Base-by-base conservation (phyloP, 2,113 vertebrate genomes). In the Hyperopisus bebe region DNA sequence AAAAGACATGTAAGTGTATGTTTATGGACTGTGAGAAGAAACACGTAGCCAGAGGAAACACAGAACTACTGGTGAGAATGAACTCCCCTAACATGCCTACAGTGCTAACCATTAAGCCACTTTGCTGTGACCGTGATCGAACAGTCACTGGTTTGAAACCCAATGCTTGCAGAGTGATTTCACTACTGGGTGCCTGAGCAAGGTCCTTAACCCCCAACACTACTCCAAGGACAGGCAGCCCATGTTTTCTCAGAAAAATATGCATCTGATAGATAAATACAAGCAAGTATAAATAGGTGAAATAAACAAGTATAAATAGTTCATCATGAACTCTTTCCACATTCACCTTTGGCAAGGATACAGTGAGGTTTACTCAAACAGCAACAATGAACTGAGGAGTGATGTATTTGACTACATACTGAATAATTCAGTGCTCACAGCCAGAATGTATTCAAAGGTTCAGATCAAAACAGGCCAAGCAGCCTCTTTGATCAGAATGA, bases 371-470 rank as follows among this genome's bases (percentile, higher is more conserved):
- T 48, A 27, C 10, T 5, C 44, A 47, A 27, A 50, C 24, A 47
- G 46, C 10, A 17, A 86, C 47, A 86, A 86, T 50, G 19, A n/a
- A 86, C 83, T 31, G 46, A n/a, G 48, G 44, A 50, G 13, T 11
- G 83, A 86, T 47, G 46, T 24, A 44, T 86, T 86, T 48, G n/a
- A 10, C n/a, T n/a, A 17, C 44, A 48, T 50, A 50, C 83, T 86
- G 83, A 86, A 86, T 86, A 27, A 86, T 86, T 86, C 83, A 86
- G 44, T 31, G 46, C 44, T 50, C 47, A 50, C n/a, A 48, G 83
- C 46, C 47, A n/a, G 42, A 70, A 70, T 70, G 31, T 31, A 70
- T 70, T 70, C 10, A 70, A 0, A 31, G n/a, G 27, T 70, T 70
- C n/a, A 31, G 27, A 70, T 70, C n/a, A 70, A 70, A 31, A 70